Conservation (phyloP, 2,113 vertebrate species). For the Pseudorasbora parva region DNA sequence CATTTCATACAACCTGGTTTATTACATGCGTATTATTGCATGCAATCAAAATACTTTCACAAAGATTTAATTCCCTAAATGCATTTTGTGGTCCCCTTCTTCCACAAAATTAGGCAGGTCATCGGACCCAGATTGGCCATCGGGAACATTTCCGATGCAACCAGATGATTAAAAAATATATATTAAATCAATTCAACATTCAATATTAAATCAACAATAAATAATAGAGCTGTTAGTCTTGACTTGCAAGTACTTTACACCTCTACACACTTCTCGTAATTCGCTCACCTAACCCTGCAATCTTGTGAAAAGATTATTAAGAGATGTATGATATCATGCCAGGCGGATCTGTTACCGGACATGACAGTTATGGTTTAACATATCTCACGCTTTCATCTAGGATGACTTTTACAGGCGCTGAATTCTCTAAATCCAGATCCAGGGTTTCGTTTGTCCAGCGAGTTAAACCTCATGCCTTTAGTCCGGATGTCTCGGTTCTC, state of each 20-base stretch:
- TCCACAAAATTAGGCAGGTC: neutral
- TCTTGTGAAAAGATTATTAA: neutral
- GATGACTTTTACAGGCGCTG: conserved; percentile 22
- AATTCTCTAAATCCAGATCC: conserved; percentile 1
- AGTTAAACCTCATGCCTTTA: conserved; percentile 20
- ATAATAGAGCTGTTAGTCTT: neutral
- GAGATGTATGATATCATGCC: neutral
- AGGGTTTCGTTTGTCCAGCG: neutral
- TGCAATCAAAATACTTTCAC: neutral
- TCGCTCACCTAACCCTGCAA: neutral
- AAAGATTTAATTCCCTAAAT: neutral
- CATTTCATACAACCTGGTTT: neutral
- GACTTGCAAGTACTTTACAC: neutral
- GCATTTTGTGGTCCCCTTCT: neutral
- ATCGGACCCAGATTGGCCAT: no score
- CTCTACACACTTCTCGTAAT: neutral
- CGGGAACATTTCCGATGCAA: neutral
- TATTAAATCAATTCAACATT: neutral
- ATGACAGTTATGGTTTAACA: conserved; percentile 11
- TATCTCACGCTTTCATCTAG: conserved; percentile 14
- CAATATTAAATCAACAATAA: neutral
- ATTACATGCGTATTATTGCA: neutral
- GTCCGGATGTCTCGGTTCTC: conserved; percentile 10
- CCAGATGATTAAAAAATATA: neutral
- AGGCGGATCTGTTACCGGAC: conserved; percentile 12